Conservation (phyloP, 1,140 invertebrate species). For the Camponotus pennsylvanicus region DNA sequence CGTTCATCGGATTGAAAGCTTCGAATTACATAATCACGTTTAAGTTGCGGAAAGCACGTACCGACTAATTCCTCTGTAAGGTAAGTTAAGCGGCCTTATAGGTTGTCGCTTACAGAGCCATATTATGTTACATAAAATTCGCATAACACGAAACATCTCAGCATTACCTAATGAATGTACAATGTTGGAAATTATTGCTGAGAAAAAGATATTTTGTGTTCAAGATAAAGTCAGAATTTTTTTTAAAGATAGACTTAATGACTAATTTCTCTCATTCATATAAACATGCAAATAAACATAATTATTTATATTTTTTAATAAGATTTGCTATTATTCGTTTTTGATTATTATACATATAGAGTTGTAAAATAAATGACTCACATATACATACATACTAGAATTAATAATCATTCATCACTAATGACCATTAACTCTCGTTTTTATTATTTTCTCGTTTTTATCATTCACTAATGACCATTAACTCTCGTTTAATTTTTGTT, state of each 20-base stretch:
- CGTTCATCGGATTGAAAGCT: not conserved
- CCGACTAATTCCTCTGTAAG: conserved; percentile 4
- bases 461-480: too few relatives aligned
- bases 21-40: conserved; percentile 30
- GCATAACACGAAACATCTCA: not conserved
- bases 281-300: not conserved
- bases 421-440: not conserved
- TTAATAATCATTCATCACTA: not conserved
- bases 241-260: not conserved
- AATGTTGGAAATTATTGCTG: not conserved
- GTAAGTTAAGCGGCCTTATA: not conserved
- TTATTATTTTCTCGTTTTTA: not conserved
- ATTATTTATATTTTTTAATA: not conserved
- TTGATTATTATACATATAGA: not conserved
- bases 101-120: not conserved
- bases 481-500: not conserved
- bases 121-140: conserved; percentile 12
- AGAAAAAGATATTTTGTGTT: not conserved
- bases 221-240: not conserved
- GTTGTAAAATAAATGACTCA: not conserved
- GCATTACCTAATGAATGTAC: not conserved
- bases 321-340: not conserved
- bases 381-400: not conserved
- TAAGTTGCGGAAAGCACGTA: not conserved
- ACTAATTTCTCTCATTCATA: not conserved